Conservation (phyloP, 2,888 invertebrate genomes). For the Tigriopus californicus region DNA sequence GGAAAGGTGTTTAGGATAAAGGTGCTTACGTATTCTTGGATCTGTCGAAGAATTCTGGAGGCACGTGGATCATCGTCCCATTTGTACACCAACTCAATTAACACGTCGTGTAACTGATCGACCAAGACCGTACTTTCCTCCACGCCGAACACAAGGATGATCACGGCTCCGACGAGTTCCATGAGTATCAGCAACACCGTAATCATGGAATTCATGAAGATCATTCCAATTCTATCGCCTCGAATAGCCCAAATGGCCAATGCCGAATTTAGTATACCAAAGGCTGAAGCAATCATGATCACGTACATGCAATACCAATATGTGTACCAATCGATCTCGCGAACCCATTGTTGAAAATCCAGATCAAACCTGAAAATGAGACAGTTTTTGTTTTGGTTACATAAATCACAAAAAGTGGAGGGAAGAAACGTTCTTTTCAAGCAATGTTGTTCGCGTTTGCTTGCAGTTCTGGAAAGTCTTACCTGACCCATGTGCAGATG, state of each 20-base stretch:
- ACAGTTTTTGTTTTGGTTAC: too few species aligned
- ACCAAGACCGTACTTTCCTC: conserved; percentile 4
- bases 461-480: too few species aligned
- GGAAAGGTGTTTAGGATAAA: too few species aligned
- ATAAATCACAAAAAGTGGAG: too few species aligned
- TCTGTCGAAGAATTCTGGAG: neutral
- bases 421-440: too few species aligned
- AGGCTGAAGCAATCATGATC: neutral
- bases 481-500: neutral
- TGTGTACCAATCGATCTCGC: conserved; percentile 3
- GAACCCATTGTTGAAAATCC: conserved; percentile 1
- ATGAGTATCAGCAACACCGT: neutral
- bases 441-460: too few species aligned
- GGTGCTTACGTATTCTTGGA: conserved; percentile 11
- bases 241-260: neutral
- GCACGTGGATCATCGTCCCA: conserved; percentile 6
- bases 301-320: conserved; percentile 11
- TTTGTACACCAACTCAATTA: neutral
- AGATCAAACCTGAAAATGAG: neutral
- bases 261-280: neutral
- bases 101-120: neutral
- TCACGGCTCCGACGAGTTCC: neutral
- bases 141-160: conserved; percentile 9
- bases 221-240: neutral
- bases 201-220: neutral